A percentile compares a stretch with the other conserved stretches of the same genome.
Evolutionary conservation across 2,797 vertebrate genomes (phyloP).

Genomic region (Coilia nasus): DNA sequence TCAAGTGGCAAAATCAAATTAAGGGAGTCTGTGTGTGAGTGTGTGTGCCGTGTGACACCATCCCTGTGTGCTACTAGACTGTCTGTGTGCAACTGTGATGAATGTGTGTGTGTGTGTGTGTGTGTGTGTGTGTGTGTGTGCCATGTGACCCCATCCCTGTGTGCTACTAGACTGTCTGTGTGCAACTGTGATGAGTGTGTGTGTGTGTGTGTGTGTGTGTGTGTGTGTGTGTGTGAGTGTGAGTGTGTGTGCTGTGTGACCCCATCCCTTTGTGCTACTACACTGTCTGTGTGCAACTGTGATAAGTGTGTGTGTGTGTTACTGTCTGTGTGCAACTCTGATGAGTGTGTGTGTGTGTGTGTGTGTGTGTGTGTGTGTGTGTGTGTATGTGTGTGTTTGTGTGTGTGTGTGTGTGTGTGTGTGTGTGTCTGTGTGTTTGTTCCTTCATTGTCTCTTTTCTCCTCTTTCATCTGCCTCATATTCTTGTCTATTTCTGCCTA

Average conservation of each 20-base stretch:
- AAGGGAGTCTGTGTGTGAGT: constrained; percentile 51
- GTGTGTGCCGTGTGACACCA: constrained; percentile 25
- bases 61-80: neutral
- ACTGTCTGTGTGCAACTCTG: too few relatives aligned
- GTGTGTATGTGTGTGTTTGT: too few relatives aligned
- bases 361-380: too few relatives aligned
- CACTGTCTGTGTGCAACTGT: too few relatives aligned
- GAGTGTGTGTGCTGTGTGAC: neutral
- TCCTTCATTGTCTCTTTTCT: neutral
- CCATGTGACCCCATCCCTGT: neutral
- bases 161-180: neutral
- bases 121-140: constrained; percentile 34
- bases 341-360: too few relatives aligned
- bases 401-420: too few relatives aligned
- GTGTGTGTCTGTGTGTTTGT: too few relatives aligned
- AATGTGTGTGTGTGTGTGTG: constrained; percentile 34
- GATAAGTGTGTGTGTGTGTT: too few relatives aligned
- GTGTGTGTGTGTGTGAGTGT: too few relatives aligned
- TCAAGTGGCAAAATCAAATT: constrained; percentile 67
- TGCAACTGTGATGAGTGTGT: too few relatives aligned
- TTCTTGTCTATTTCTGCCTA: neutral
- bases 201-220: too few relatives aligned
- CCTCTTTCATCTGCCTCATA: neutral
- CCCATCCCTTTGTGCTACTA: neutral
- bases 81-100: constrained; percentile 9